Evolutionary conservation across 2,797 vertebrate genomes (phyloP).

Genomic region (Dicrostonyx torquatus): DNA sequence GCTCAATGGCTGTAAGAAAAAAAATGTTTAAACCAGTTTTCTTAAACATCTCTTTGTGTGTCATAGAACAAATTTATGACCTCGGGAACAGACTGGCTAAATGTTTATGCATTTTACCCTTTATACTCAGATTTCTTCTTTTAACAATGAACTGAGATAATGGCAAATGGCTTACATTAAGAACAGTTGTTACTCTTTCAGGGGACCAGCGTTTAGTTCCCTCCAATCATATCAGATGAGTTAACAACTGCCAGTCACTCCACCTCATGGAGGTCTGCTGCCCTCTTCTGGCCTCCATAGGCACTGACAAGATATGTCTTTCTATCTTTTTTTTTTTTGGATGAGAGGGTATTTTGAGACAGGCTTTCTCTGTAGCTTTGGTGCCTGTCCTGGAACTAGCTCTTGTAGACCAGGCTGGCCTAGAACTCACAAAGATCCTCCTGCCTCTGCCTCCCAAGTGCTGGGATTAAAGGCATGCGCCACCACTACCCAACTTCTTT

Average conservation of each 20-base stretch:
- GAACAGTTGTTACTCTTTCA: neutral
- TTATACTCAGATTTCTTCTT: neutral
- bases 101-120: neutral
- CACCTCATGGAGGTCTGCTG: too few species aligned
- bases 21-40: slow-evolving; percentile 20
- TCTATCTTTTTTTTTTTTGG: neutral
- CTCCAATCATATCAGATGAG: neutral
- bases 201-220: neutral
- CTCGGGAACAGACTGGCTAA: neutral
- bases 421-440: too few species aligned
- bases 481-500: too few species aligned
- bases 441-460: too few species aligned
- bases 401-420: too few species aligned
- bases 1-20: neutral
- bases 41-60: neutral
- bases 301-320: neutral
- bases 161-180: neutral
- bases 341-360: too few species aligned
- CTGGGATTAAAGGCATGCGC: too few species aligned
- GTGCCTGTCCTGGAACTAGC: too few species aligned
- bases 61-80: neutral
- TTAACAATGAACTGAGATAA: neutral
- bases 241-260: neutral
- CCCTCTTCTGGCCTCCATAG: neutral
- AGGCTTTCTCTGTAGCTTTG: too few species aligned